These are phyloP conservation scores for Cryptoblepharus egeriae DNA, from an alignment of 2,797 vertebrate species.

Conservation along the genomic window DNA sequence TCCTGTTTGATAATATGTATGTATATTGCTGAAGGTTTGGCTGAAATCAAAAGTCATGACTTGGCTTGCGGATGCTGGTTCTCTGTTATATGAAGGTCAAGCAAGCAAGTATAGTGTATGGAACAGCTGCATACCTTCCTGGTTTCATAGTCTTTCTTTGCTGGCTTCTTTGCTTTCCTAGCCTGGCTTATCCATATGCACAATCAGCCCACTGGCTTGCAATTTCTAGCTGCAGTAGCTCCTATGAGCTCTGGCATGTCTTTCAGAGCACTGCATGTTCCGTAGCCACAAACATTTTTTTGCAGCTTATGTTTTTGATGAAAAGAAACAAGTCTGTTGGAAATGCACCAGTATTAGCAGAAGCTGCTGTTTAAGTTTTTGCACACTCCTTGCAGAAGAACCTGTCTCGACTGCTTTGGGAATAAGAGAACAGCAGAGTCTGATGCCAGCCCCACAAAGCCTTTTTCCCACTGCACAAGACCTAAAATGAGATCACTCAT, in stretches of 20 bases:
- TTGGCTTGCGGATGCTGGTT: slow-evolving; percentile 1
- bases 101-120: not conserved
- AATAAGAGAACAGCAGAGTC: not conserved
- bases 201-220: not conserved
- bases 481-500: no score
- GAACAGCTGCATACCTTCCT: not conserved
- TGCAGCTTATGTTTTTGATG: not conserved
- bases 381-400: not conserved
- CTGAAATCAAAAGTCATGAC: not conserved
- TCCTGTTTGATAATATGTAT: not conserved
- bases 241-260: not conserved
- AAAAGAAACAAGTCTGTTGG: not conserved
- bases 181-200: not conserved
- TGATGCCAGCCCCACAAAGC: not conserved
- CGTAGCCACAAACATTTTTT: not conserved
- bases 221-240: not conserved
- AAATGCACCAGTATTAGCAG: not conserved
- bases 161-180: not conserved
- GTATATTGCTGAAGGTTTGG: not conserved
- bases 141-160: not conserved
- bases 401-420: not conserved
- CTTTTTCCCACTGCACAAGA: no score
- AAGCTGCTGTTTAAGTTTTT: not conserved
- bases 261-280: not conserved
- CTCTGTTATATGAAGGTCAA: not conserved